Percentiles rank a stretch among this genome's conserved stretches.
These are phyloP conservation scores for Ophthalmolycus amberensis DNA, from an alignment of 2,113 vertebrate genomes.

Conservation along the genomic window DNA sequence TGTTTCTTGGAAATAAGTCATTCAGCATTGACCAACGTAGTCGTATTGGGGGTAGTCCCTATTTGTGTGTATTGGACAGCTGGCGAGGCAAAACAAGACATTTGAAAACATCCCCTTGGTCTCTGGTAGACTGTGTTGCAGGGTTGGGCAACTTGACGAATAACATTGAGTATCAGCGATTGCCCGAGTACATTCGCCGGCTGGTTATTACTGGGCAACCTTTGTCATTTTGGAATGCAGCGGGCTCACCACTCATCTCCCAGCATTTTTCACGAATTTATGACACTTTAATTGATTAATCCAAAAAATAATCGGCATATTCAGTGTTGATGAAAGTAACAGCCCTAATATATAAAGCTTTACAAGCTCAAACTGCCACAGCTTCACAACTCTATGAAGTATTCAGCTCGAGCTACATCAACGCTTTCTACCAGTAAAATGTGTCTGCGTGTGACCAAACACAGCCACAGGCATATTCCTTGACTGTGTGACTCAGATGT, in stretches of 20 bases:
- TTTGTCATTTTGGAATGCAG: too few species aligned
- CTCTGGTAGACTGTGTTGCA: too few species aligned
- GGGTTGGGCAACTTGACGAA: too few species aligned
- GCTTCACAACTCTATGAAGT: not conserved
- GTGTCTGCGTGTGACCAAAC: not conserved
- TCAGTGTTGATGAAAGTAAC: not conserved
- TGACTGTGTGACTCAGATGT: constrained; percentile 11
- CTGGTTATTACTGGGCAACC: too few species aligned
- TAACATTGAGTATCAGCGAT: too few species aligned
- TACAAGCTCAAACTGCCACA: not conserved
- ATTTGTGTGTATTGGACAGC: not conserved
- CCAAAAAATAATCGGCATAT: not conserved
- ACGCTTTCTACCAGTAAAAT: not conserved
- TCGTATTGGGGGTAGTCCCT: too few species aligned
- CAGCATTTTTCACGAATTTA: not conserved
- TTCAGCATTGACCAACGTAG: too few species aligned
- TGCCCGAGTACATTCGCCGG: too few species aligned
- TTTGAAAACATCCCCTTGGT: not conserved
- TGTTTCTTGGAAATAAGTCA: too few species aligned
- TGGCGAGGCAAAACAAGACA: not conserved
- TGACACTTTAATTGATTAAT: not conserved
- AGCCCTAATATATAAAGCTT: not conserved
- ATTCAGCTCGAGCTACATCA: not conserved
- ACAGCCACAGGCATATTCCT: constrained; percentile 10
- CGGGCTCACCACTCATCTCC: too few species aligned